These are phyloP conservation scores for Drosophila buzzatii DNA, from an alignment of 2,888 invertebrate genomes.

Conservation along the genomic window DNA sequence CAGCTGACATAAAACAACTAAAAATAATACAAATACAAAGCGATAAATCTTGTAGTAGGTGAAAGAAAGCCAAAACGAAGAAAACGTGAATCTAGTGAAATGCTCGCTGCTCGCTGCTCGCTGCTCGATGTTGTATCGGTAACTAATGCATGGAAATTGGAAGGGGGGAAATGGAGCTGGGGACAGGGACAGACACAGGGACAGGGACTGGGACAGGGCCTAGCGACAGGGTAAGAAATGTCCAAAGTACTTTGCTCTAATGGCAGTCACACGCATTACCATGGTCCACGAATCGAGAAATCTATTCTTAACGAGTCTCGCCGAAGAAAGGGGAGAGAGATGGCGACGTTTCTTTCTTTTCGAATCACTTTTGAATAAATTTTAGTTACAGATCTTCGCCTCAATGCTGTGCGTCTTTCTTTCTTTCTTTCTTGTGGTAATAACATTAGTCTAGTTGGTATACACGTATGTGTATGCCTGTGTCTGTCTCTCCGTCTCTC, in stretches of 20 bases:
- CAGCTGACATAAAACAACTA: slow-evolving; percentile 77
- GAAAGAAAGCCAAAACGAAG: slow-evolving; percentile 70
- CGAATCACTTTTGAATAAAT: slow-evolving; percentile 78
- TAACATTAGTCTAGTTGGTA: slow-evolving; percentile 74
- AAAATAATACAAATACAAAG: slow-evolving; percentile 82
- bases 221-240: slow-evolving; percentile 11
- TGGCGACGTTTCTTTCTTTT: slow-evolving; percentile 63
- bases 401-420: slow-evolving; percentile 36
- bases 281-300: slow-evolving; percentile 49
- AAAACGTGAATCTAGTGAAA: slow-evolving; percentile 47
- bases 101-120: neutral
- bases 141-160: slow-evolving; percentile 29
- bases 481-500: slow-evolving; percentile 5
- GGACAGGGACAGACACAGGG: neutral
- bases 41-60: slow-evolving; percentile 83
- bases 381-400: slow-evolving; percentile 62
- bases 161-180: slow-evolving; percentile 14
- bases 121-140: slow-evolving; percentile 44
- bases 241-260: slow-evolving; percentile 73
- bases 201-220: neutral
- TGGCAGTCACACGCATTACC: slow-evolving; percentile 77
- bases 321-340: slow-evolving; percentile 66
- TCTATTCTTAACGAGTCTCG: slow-evolving; percentile 60
- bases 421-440: slow-evolving; percentile 63
- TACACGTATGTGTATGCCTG: slow-evolving; percentile 11